Percentiles rank a stretch among this genome's conserved stretches.
phyloP scores from a whole-genome alignment of 92 coral and sea anemone genomes.

The Pocillopora grandis region DNA sequence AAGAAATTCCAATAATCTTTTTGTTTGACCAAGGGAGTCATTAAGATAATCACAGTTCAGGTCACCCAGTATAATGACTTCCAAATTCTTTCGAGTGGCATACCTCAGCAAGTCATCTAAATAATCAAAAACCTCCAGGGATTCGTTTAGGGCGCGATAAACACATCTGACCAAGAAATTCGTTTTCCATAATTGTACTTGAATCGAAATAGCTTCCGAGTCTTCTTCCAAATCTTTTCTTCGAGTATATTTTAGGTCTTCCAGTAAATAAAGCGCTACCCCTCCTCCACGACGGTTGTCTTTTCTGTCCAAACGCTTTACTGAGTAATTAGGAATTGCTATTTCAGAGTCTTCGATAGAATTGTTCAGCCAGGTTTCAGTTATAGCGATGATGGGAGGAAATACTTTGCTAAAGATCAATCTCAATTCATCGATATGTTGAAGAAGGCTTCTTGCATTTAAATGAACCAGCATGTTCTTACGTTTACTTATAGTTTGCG shows the following conservation, averaged over 20 bases:
- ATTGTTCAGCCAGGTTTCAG: constrained; percentile 54
- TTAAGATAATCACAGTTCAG: constrained; percentile 43
- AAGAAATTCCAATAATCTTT: constrained; percentile 35
- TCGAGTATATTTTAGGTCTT: constrained; percentile 23
- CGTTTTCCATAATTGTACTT: constrained; percentile 13
- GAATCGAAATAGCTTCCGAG: constrained; percentile 46
- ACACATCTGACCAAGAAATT: constrained; percentile 30
- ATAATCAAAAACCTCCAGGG: constrained; percentile 34
- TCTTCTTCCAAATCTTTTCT: constrained; percentile 33
- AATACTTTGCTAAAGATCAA: not conserved
- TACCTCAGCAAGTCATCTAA: constrained; percentile 35
- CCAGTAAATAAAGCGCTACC: constrained; percentile 30
- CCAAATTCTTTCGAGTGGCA: constrained; percentile 28
- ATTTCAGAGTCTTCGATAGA: constrained; percentile 45
- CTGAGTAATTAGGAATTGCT: constrained; percentile 44
- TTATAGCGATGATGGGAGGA: constrained; percentile 30
- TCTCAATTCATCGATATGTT: constrained; percentile 19
- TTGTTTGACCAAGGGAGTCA: constrained; percentile 10
- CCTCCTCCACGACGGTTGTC: constrained; percentile 19
- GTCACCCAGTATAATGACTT: constrained; percentile 35
- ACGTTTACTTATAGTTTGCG: too few relatives aligned
- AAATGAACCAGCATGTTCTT: too few relatives aligned
- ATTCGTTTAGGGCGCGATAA: constrained; percentile 40
- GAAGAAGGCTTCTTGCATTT: constrained; percentile 7
- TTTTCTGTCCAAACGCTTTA: constrained; percentile 27